These are phyloP conservation scores for Alloscopus bannaensis DNA, from an alignment of 2,888 invertebrate genomes.

Conservation along the genomic window DNA sequence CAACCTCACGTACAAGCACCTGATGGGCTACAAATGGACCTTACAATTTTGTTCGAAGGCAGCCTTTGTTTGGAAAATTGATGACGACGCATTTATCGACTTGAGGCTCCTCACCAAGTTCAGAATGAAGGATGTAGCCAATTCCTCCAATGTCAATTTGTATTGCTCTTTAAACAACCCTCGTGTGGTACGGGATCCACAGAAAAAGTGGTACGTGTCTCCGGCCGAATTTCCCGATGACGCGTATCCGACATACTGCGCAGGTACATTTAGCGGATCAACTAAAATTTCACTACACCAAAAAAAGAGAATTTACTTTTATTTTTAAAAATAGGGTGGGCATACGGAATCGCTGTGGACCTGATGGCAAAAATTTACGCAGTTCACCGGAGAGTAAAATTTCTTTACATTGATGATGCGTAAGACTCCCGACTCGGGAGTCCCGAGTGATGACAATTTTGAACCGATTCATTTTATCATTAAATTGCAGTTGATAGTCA, in stretches of 20 bases:
- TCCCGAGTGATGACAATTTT: too few relatives aligned
- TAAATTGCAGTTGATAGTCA: too few relatives aligned
- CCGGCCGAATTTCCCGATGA: not conserved
- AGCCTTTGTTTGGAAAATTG: slow-evolving; percentile 73
- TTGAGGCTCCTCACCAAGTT: slow-evolving; percentile 71
- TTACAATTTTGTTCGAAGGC: slow-evolving; percentile 69
- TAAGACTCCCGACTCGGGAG: too few relatives aligned
- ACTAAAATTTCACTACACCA: too few relatives aligned
- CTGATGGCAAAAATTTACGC: slow-evolving; percentile 6
- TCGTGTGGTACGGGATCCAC: not conserved
- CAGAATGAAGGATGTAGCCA: slow-evolving; percentile 5
- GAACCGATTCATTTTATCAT: too few relatives aligned
- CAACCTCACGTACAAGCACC: slow-evolving; percentile 73
- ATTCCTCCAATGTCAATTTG: not conserved
- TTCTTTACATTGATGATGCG: slow-evolving; percentile 33
- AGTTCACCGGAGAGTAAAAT: not conserved
- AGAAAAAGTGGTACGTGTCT: slow-evolving; percentile 1
- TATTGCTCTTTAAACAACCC: not conserved
- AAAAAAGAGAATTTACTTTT: too few relatives aligned
- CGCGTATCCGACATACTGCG: slow-evolving; percentile 19
- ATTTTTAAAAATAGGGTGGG: too few relatives aligned
- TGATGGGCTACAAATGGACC: slow-evolving; percentile 73
- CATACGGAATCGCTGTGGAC: slow-evolving; percentile 7
- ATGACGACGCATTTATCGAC: slow-evolving; percentile 74
- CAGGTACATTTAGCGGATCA: too few relatives aligned